Base-by-base conservation (phyloP, 2,888 invertebrate genomes). In the Pediacus dermestoides region DNA sequence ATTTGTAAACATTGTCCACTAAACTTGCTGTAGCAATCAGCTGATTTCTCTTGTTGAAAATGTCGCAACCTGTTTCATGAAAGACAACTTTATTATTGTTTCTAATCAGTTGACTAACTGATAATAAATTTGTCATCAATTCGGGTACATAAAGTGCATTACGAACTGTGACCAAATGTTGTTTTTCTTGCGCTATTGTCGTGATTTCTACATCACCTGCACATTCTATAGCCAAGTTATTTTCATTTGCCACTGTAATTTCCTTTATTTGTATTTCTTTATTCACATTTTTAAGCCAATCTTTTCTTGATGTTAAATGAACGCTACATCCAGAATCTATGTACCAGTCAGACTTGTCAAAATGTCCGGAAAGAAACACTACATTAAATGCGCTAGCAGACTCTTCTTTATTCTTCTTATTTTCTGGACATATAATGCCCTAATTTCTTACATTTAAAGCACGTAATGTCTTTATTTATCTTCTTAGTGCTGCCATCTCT, bases 61-160 rank as follows among this genome's bases (percentile, higher is more conserved):
- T 48, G 10, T 44, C 22, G 31, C 49, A 52, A 7, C 42, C 32
- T 4, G 39, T 13, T 21, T 35, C 30, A 14, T 34, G 22, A 37
- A 55, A 55, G 4, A 22, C 23, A 3, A 51, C 49, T 16, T 21
- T 34, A 25, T 50, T 50, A 13, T 44, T 47, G 8, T 50, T 46
- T 31, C 41, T 48, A 7, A 53, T 46, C 14, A 55, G 9, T 35
- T 47, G 39, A 21, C 46, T 44, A 3, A 47, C 52, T n/a, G 47
- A 51, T 28, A 44, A 42, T n/a, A 49, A 18, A 31, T 51, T 52
- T 11, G 49, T 51, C 18, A 42, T 41, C 11, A 52, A 8, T 16
- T 41, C 35, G 23, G 48, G 47, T n/a, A 47, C 42, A 45, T 33
- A 47, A 2, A 37, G 21, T 6, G 38, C 42, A 26, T 51, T 27